Percentiles rank a stretch among this genome's conserved stretches.
These are phyloP conservation scores for Sapajus apella DNA, from an alignment of 2,113 vertebrate species.

Conservation along the genomic window DNA sequence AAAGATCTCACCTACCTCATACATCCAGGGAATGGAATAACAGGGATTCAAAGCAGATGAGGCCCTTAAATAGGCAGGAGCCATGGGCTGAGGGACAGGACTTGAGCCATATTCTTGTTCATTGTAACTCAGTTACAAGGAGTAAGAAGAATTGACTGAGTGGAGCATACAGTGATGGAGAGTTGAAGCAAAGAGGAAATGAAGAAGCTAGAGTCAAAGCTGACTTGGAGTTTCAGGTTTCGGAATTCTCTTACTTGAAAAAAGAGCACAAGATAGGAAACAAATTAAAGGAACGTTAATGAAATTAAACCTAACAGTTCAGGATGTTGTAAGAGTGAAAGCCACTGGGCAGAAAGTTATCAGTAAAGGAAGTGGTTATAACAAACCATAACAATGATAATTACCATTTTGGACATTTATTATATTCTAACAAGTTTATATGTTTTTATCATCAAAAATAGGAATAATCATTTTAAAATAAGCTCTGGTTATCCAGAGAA, in stretches of 20 bases:
- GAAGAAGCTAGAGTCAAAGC: neutral
- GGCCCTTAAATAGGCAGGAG: neutral
- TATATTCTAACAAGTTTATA: neutral
- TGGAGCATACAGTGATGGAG: neutral
- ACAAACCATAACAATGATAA: neutral
- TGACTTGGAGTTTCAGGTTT: neutral
- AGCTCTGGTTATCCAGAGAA: neutral
- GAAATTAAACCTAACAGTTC: neutral
- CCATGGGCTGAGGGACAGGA: neutral
- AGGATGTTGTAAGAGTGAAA: neutral
- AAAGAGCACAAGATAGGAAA: neutral
- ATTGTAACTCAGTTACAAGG: no score
- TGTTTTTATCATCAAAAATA: neutral
- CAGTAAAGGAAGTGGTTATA: neutral
- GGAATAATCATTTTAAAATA: neutral
- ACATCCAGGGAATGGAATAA: neutral
- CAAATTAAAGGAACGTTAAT: neutral
- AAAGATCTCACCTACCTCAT: neutral
- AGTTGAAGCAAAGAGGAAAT: neutral
- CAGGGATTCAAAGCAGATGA: neutral
- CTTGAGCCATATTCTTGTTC: neutral
- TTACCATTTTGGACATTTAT: neutral
- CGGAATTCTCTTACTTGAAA: neutral
- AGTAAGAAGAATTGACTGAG: neutral
- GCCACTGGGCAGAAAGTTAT: neutral